Evolutionary conservation across 2,797 vertebrate genomes (phyloP), one percentile per base, ranked within the genome.

Genomic region (Avahi laniger): DNA sequence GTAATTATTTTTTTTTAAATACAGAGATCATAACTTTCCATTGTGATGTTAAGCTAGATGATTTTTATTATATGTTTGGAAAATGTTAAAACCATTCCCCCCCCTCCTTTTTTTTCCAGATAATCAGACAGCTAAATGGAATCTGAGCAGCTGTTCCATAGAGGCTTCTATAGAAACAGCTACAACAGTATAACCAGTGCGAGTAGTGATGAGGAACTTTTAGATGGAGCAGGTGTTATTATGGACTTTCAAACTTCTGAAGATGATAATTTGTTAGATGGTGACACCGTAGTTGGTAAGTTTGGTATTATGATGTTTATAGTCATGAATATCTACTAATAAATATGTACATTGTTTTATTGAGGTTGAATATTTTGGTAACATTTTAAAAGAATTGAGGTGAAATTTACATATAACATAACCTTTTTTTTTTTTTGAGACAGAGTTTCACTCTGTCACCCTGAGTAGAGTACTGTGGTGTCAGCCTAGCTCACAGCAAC

Each of bases 221-320:
- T 99, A 98, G 99, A 99, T 99, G 99, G 99, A 98, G 99, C 99
- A 95, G 99, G 99, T 75, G 99, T 99, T 94, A 99, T 99, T 98
- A 99, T 99, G 99, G 99, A 99, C 99, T 99, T 99, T 98, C 99
- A 99, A 98, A 99, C 99, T 93, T 99, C 99, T 38, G 99, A 99
- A 98, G 99, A 99, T 95, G 99, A 99, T 99, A 99, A 99, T 98
- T 99, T 99, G 97, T 98, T 99, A 97, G 99, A 99, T 97, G 99
- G 99, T 95, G 99, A 99, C 94, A 99, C 99, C 97, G 99, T 99
- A 38, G 98, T 99, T 98, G 99, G 99, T 99, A 99, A 98, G 99
- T 98, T 67, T 82, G 73, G 50, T 63, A 33, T 83, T 91, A 9
- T 20, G 38, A n/a, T 92, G 52, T 73, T 79, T 82, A 14, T 85